Conservation (phyloP, 2,888 invertebrate genomes). For the Thera obeliscata region DNA sequence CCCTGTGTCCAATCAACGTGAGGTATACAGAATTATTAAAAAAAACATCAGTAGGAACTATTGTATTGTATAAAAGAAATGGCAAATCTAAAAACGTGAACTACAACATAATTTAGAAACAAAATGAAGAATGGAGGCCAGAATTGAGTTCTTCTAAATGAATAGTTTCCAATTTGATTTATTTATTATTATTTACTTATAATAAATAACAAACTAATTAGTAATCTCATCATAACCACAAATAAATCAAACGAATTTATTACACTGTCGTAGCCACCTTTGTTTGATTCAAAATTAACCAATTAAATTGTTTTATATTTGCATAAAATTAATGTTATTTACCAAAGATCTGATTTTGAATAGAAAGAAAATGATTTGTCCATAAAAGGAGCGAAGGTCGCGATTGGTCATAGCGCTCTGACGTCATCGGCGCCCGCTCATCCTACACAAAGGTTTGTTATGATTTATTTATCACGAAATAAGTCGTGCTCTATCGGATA, state of each 20-base stretch:
- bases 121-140: too few relatives aligned
- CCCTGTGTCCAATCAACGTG: too few relatives aligned
- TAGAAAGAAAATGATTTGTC: slow-evolving; percentile 33
- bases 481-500: slow-evolving; percentile 58
- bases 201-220: slow-evolving; percentile 14
- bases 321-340: slow-evolving; percentile 21
- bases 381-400: slow-evolving; percentile 34
- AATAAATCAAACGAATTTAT: slow-evolving; percentile 25
- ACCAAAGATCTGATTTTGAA: slow-evolving; percentile 31
- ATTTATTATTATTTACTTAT: neutral
- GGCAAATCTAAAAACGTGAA: too few relatives aligned
- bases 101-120: too few relatives aligned
- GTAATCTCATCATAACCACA: slow-evolving; percentile 2
- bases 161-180: too few relatives aligned
- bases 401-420: slow-evolving; percentile 50
- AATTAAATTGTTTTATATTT: slow-evolving; percentile 15
- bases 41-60: too few relatives aligned
- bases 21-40: too few relatives aligned
- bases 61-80: too few relatives aligned
- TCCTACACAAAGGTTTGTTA: slow-evolving; percentile 67
- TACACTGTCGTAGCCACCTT: slow-evolving; percentile 13
- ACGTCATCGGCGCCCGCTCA: slow-evolving; percentile 71
- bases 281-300: slow-evolving; percentile 16
- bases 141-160: too few relatives aligned
- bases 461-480: slow-evolving; percentile 70